Base-by-base conservation (phyloP, 2,888 invertebrate species). In the Strigamia maritima region DNA sequence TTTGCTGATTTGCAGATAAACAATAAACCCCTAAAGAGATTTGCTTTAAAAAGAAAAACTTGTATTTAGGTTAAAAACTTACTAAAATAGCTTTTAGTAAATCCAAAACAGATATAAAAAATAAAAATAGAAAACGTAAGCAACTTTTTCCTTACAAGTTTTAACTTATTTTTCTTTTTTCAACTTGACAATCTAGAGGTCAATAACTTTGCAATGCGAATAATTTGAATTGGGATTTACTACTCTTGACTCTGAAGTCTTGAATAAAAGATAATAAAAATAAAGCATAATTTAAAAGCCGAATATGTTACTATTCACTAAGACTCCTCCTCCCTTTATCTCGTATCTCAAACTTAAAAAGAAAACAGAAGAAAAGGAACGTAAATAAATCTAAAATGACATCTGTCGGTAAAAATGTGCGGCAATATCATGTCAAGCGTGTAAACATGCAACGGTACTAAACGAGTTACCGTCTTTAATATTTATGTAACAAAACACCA, bases 201-300 rank as follows among this genome's bases (percentile, higher is more conserved):
- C 70, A 70, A 70, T 70, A 28, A 28, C 70, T 70, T 70, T 70
- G 28, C 19, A 70, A 70, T 28, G 4, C n/a, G 70, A 28, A 28
- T 22, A 8, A 60, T 28, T 28, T 28, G 16, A 70, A 19, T 70
- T 70, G 26, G 19, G 44, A 44, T 44, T 44, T 44, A 44, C 44
- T 44, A 44, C 44, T 44, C 16, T 16, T n/a, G n/a, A n/a, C n/a
- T n/a, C n/a, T n/a, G n/a, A n/a, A n/a, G n/a, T n/a, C n/a, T n/a
- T 44, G 44, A 44, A 44, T 44, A 44, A 44, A 44, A 44, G 16
- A 44, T 44, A 44, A 44, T 44, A 12, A 44, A 44, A 44, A 44
- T 44, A 44, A 44, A 38, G n/a, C n/a, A n/a, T n/a, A n/a, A n/a
- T n/a, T n/a, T n/a, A n/a, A n/a, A n/a, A 8, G 8, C 35, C 3